Evolutionary conservation across 64 coral and sea anemone species (phyloP).

Genomic region (Montipora cactus): DNA sequence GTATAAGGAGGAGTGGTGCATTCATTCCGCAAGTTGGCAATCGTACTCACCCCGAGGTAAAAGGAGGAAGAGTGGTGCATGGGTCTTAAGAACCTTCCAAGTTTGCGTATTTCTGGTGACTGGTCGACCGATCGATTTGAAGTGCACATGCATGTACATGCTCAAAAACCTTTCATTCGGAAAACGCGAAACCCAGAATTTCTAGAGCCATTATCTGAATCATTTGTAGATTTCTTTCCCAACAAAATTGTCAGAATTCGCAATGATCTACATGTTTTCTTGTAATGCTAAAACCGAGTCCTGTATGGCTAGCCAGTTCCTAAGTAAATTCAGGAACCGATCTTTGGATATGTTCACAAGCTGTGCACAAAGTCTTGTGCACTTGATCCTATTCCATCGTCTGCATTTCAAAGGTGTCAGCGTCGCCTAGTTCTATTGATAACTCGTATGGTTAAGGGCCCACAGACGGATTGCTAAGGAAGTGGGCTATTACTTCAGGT

Average conservation of each 20-base stretch:
- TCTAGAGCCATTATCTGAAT: not conserved
- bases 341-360: not conserved
- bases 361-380: constrained; percentile 9
- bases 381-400: constrained; percentile 4
- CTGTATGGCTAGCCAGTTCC: not conserved
- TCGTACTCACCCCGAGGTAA: not conserved
- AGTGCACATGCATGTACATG: no score
- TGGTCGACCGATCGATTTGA: no score
- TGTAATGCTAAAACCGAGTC: not conserved
- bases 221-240: not conserved
- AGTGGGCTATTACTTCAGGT: no score
- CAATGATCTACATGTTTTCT: not conserved
- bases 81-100: no score
- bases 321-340: constrained; percentile 1
- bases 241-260: constrained; percentile 26
- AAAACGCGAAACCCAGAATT: no score
- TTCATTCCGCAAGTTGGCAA: no score
- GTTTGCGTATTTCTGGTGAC: no score
- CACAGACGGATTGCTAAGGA: no score
- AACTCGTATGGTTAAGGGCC: not conserved
- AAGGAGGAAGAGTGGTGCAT: no score
- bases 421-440: not conserved
- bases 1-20: no score
- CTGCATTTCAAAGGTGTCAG: not conserved
- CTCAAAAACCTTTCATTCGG: no score